Percentiles rank a stretch among this genome's conserved stretches.
phyloP scores from a whole-genome alignment of 2,797 vertebrate species.

The Spinus olivaceus region DNA sequence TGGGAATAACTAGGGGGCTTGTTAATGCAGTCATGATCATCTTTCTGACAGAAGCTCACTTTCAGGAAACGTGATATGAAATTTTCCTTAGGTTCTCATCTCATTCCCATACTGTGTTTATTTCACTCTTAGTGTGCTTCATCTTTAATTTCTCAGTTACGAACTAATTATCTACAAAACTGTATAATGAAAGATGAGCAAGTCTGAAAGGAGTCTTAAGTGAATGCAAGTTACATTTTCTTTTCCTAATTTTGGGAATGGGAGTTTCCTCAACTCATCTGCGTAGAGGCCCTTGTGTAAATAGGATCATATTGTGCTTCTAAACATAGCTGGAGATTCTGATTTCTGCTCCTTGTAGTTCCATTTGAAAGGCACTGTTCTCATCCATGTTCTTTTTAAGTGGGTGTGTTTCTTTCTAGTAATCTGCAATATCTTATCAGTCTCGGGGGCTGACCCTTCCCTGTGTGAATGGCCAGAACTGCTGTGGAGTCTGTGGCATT shows the following conservation, averaged over 20 bases:
- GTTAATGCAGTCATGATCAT: constrained; percentile 2
- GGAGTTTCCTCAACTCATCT: neutral
- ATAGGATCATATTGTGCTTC: neutral
- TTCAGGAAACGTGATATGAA: neutral
- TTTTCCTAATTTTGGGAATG: neutral
- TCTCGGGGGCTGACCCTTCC: neutral
- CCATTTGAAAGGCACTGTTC: neutral
- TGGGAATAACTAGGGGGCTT: constrained; percentile 24
- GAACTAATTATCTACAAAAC: neutral
- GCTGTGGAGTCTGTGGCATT: neutral
- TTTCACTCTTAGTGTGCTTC: neutral
- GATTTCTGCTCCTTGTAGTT: neutral
- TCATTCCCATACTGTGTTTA: neutral
- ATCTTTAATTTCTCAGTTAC: neutral
- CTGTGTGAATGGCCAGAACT: neutral
- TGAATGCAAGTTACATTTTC: neutral
- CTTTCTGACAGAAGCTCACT: constrained; percentile 30
- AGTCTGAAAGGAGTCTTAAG: neutral
- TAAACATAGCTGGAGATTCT: neutral
- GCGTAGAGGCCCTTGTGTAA: neutral
- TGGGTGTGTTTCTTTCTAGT: neutral
- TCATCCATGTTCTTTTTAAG: neutral
- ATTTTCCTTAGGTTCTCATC: constrained; percentile 38
- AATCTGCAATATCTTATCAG: neutral
- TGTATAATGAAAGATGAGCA: neutral